Conservation (phyloP, 1,140 invertebrate species). For the Ephestia elutella region DNA sequence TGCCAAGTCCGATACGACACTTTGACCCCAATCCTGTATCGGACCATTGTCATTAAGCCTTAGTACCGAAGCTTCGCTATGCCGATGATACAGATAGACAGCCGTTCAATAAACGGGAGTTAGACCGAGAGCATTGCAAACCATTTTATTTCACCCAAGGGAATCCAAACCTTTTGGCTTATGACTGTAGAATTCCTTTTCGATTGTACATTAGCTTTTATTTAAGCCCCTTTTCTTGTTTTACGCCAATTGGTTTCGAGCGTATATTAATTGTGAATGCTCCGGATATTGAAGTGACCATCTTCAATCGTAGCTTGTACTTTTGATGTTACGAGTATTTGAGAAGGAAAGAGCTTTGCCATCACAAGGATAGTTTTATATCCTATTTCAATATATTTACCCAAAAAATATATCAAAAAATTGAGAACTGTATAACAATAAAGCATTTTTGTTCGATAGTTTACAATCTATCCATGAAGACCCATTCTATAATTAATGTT, state of each 20-base stretch:
- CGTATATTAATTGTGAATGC: constrained; percentile 49
- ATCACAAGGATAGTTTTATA: too few relatives aligned
- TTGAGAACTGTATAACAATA: too few relatives aligned
- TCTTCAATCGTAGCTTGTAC: constrained; percentile 11
- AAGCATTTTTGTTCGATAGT: too few relatives aligned
- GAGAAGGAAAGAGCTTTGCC: too few relatives aligned
- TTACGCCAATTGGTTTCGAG: constrained; percentile 36
- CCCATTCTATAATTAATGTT: too few relatives aligned
- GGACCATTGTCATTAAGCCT: constrained; percentile 55
- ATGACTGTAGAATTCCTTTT: constrained; percentile 27
- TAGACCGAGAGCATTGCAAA: constrained; percentile 27
- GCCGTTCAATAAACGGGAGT: constrained; percentile 47
- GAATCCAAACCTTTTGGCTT: constrained; percentile 26
- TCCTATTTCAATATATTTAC: too few relatives aligned
- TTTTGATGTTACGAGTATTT: not conserved
- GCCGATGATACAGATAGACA: constrained; percentile 37
- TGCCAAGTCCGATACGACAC: constrained; percentile 38
- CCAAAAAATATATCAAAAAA: too few relatives aligned
- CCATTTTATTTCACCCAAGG: constrained; percentile 11
- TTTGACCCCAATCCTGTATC: constrained; percentile 46
- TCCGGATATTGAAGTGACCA: constrained; percentile 34
- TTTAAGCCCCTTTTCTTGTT: constrained; percentile 26
- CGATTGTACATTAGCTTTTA: constrained; percentile 8
- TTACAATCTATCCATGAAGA: too few relatives aligned
- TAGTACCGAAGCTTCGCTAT: constrained; percentile 37